Conservation (phyloP, 2,113 vertebrate genomes). For the Daboia siamensis region DNA sequence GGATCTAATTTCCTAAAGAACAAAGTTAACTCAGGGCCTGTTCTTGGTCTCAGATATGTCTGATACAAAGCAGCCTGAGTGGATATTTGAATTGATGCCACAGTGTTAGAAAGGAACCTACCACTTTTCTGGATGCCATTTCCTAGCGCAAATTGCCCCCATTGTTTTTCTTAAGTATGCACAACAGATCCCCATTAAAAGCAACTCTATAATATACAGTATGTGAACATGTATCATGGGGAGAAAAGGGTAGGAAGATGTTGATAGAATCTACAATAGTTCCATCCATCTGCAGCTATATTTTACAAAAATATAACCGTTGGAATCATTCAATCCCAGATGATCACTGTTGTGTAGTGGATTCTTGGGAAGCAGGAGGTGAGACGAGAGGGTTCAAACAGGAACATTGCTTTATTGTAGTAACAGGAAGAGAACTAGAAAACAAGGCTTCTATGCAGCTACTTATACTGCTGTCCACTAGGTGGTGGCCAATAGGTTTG, state of each 20-base stretch:
- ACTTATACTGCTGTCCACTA: no score
- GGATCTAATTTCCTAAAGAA: not conserved
- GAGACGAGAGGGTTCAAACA: no score
- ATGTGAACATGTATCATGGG: not conserved
- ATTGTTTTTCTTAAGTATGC: not conserved
- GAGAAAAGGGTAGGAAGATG: not conserved
- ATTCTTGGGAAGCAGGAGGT: no score
- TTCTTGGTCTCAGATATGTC: not conserved
- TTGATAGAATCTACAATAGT: not conserved
- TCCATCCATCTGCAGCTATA: not conserved
- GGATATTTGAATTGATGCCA: not conserved
- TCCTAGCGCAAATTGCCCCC: not conserved
- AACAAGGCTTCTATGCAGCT: no score
- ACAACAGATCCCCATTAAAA: not conserved
- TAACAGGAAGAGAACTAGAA: no score
- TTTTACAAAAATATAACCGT: not conserved
- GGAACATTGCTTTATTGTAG: no score
- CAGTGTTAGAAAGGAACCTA: not conserved
- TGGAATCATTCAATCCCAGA: not conserved
- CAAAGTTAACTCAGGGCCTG: not conserved
- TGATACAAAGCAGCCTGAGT: not conserved
- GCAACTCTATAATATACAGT: not conserved
- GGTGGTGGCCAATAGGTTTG: no score
- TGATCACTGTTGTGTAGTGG: no score
- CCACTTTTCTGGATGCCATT: not conserved